phyloP scores from a whole-genome alignment of 2,113 vertebrate species.

The Myrmecophaga tridactyla region DNA sequence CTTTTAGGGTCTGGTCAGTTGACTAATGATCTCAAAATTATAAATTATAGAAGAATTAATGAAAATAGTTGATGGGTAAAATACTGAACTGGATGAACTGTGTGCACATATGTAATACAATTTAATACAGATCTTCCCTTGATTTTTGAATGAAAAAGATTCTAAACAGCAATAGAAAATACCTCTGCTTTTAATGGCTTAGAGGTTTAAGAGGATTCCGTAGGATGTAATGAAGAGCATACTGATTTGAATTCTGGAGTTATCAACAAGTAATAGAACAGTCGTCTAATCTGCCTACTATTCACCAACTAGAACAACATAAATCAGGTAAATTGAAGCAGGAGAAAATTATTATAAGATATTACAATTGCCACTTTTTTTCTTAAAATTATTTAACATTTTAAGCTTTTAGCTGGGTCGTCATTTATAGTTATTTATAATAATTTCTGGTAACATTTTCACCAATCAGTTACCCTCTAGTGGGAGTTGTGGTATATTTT shows the following conservation, averaged over 20 bases:
- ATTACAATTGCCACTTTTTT: neutral
- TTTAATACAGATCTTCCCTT: neutral
- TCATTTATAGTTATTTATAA: constrained; percentile 4
- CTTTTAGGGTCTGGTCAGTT: neutral
- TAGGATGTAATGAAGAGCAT: neutral
- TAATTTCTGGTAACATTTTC: neutral
- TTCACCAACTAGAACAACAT: neutral
- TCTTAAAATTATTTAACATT: neutral
- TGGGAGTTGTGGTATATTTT: neutral
- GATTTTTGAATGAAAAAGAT: neutral
- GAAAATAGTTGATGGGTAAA: neutral
- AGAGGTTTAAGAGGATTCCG: neutral
- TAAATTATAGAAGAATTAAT: neutral
- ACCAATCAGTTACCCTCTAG: neutral
- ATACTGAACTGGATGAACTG: neutral
- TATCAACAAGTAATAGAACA: neutral
- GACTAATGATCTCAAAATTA: neutral
- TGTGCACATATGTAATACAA: neutral
- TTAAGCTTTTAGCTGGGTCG: neutral
- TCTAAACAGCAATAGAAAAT: neutral
- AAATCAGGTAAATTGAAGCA: neutral
- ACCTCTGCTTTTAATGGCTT: neutral
- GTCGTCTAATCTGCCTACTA: neutral
- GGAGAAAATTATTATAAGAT: constrained; percentile 9
- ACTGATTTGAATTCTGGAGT: neutral